These are phyloP conservation scores for Craseonycteris thonglongyai DNA, from an alignment of 2,113 vertebrate species.

Conservation along the genomic window DNA sequence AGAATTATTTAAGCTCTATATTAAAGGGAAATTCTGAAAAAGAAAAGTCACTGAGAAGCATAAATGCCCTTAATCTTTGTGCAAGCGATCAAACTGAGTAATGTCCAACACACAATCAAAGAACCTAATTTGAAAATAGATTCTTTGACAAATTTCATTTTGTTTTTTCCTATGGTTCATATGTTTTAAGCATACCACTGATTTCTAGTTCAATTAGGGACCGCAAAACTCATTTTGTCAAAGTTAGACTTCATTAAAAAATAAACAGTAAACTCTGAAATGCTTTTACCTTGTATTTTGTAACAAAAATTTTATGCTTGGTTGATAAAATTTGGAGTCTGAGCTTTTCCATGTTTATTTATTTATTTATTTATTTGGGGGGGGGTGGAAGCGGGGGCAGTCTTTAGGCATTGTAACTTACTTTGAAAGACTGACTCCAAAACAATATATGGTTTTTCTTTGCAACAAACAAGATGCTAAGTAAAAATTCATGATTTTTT, in stretches of 20 bases:
- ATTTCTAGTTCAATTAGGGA: not conserved
- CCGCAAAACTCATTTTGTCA: not conserved
- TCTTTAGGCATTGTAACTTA: not conserved
- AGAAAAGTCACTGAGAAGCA: conserved; percentile 11
- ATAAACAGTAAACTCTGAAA: not conserved
- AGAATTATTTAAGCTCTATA: not conserved
- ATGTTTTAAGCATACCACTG: not conserved
- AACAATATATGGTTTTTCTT: not conserved
- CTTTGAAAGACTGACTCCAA: not conserved
- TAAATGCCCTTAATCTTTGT: conserved; percentile 54
- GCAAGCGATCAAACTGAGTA: conserved; percentile 23
- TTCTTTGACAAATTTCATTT: conserved; percentile 24
- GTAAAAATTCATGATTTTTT: not conserved
- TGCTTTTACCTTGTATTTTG: not conserved
- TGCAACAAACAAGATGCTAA: not conserved
- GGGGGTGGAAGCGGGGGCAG: too few relatives aligned
- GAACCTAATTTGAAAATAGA: conserved; percentile 44
- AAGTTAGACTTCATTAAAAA: not conserved
- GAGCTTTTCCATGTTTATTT: not conserved
- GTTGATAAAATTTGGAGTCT: not conserved
- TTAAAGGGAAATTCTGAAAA: not conserved
- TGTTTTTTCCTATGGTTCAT: conserved; percentile 23
- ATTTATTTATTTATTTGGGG: not conserved
- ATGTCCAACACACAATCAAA: conserved; percentile 50
- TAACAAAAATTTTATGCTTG: not conserved